Percentiles rank a stretch among this genome's conserved stretches.
These are phyloP conservation scores for Lymantria dispar DNA, from an alignment of 2,888 invertebrate species.

Conservation along the genomic window DNA sequence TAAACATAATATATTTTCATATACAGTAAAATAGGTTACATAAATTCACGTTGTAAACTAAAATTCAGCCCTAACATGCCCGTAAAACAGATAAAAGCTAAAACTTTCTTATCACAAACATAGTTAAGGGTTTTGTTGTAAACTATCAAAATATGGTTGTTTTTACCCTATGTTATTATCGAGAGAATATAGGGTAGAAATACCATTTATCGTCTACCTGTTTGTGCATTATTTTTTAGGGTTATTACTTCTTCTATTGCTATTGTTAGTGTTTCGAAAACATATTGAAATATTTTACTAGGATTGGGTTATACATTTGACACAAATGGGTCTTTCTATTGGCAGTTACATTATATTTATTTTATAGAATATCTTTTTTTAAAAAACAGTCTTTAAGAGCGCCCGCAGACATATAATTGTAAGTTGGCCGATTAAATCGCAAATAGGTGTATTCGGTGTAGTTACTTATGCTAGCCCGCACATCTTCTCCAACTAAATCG, in stretches of 20 bases:
- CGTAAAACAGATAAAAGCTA: slow-evolving; percentile 1
- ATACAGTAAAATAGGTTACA: too few species aligned
- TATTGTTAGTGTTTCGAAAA: background rate
- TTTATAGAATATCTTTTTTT: background rate
- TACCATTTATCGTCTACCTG: slow-evolving; percentile 1
- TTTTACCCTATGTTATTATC: slow-evolving; percentile 2
- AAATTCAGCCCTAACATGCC: background rate
- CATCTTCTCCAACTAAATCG: too few species aligned
- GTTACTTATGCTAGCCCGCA: too few species aligned
- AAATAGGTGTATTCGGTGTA: too few species aligned
- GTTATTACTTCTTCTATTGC: slow-evolving; percentile 3
- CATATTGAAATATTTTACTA: background rate
- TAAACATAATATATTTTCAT: too few species aligned
- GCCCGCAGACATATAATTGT: too few species aligned
- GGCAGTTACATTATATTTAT: background rate
- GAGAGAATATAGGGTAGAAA: slow-evolving; percentile 3
- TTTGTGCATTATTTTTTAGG: slow-evolving; percentile 5
- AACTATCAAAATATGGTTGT: slow-evolving; percentile 6
- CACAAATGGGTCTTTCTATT: background rate
- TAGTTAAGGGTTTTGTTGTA: slow-evolving; percentile 3
- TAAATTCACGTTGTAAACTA: too few species aligned
- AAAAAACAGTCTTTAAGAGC: too few species aligned
- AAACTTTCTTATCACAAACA: slow-evolving; percentile 1
- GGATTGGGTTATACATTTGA: background rate
- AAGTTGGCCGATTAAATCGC: too few species aligned